Base-by-base conservation (phyloP, 2,797 vertebrate genomes). In the Acanthurus leucopareius region DNA sequence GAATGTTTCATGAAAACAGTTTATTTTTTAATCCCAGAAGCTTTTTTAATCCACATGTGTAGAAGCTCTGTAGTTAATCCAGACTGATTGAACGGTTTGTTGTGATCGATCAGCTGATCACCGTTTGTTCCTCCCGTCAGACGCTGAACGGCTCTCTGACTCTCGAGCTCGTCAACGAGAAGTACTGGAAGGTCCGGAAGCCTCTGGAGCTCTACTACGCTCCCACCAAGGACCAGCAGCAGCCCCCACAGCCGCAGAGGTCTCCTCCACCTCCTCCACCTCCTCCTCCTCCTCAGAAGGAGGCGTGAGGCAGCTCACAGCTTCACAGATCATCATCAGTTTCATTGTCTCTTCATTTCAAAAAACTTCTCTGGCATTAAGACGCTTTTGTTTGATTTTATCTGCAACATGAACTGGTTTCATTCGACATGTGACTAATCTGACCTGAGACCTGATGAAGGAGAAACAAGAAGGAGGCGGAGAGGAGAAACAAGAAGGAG, bases 201-300 rank as follows among this genome's bases (percentile, higher is more conserved):
- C 97, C 97, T 0, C 90, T 98, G 88, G 97, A 97, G 91, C 93
- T 98, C 8, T 97, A 96, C 93, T 97, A 97, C 3, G 97, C 97
- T 5, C 96, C 96, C n/a, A 97, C 96, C 86, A 96, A 96, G 93
- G 96, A 97, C 53, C 96, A 96, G 69, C 96, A 94, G 22, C 86
- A 69, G 2, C 56, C 3, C 1, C 51, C 0, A 1, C 70, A 22
- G 17, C 47, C 14, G 0, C 76, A 28, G 2, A 83, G 54, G 25
- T 87, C 89, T 5, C 45, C 45, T 5, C 49, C 19, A 8, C 49
- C 2, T 17, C 70, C 54, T 14, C 72, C 61, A 3, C 45, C 65
- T 14, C 38, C 49, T 16, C 65, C 49, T 16, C 51, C 72, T 1
- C 56, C 75, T 0, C 87, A 89, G 66, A 89, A 51, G 66, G 90